Base-by-base conservation (phyloP, 2,888 invertebrate species). In the Volucella bombylans region DNA sequence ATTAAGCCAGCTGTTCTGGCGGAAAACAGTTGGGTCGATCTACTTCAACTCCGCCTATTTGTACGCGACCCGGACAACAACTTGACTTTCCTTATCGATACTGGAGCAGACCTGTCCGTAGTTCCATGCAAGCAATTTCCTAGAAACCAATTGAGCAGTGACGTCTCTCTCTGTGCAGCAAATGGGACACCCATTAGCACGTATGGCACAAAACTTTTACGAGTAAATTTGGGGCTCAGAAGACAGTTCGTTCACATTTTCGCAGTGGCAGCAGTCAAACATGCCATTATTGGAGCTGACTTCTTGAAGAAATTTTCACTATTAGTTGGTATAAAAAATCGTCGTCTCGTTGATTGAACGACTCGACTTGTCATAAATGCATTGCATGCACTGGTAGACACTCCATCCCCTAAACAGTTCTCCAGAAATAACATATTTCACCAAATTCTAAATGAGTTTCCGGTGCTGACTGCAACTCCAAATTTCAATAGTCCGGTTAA, bases 21-120 rank as follows among this genome's bases (percentile, higher is more conserved):
- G 57, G 57, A 49, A n/a, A 23, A 59, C 41, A 49, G 47, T n/a
- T 18, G 12, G 69, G 18, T 8, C 10, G 11, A 9, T 12, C 18
- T 23, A 11, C 9, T 12, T 8, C 50, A 47, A 11, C 10, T 49
- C 50, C 59, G 71, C 8, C 31, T 59, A 8, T 71, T 71, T 12
- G 45, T 72, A 12, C 14, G 15, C 6, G 54, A 72, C 18, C 38
- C 12, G 6, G 45, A 15, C 1, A 54, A 62, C 18, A 69, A 69
- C 41, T 18, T 72, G 11, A 43, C 38, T 4, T 72, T 69, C 8
- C 39, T 69, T 1, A 50, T 69, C 4, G 69, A 55, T 9, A 69
- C 50, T 1, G 71, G 61, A 18, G 71, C 50, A 2, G 69, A 72
- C 15, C 10, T 72, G 2, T 23, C 18, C 18, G 18, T 23, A 23